Evolutionary conservation across 1,140 invertebrate species (phyloP).

Genomic region (Cepaea nemoralis): DNA sequence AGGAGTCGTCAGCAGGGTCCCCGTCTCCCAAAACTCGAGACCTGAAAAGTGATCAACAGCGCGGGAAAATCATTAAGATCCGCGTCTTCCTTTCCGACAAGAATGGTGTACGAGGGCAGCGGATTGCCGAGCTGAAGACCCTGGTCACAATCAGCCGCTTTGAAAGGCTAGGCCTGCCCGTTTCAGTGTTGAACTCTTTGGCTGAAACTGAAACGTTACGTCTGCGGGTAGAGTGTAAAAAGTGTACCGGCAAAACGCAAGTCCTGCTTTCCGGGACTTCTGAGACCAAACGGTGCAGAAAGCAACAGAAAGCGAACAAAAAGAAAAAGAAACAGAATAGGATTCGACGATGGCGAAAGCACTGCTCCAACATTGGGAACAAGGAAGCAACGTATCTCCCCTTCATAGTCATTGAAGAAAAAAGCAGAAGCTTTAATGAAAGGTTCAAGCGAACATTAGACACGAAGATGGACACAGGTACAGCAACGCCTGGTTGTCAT

Average conservation of each 20-base stretch:
- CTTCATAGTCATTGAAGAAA: constrained; percentile 16
- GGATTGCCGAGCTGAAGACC: background rate
- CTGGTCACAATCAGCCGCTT: background rate
- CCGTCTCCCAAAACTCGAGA: constrained; percentile 4
- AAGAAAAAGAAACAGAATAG: constrained; percentile 24
- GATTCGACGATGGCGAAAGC: background rate
- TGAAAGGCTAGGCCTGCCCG: constrained; percentile 5
- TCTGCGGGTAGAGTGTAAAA: constrained; percentile 22
- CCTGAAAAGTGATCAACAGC: background rate
- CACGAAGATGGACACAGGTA: background rate
- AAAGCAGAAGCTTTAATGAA: background rate
- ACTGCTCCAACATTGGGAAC: background rate
- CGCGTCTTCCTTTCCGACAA: background rate
- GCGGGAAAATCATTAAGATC: constrained; percentile 25
- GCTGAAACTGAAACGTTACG: background rate
- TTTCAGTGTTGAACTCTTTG: background rate
- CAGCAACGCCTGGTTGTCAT: background rate
- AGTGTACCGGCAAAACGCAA: background rate
- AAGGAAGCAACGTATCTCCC: background rate
- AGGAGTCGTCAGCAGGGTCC: background rate
- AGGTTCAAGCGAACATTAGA: background rate
- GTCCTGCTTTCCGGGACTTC: background rate
- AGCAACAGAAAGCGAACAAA: background rate
- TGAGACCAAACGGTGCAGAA: background rate
- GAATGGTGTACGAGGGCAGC: background rate